Percentiles rank a stretch among this genome's conserved stretches.
Conservation (phyloP, 2,113 vertebrate genomes). For the Struthio camelus region DNA sequence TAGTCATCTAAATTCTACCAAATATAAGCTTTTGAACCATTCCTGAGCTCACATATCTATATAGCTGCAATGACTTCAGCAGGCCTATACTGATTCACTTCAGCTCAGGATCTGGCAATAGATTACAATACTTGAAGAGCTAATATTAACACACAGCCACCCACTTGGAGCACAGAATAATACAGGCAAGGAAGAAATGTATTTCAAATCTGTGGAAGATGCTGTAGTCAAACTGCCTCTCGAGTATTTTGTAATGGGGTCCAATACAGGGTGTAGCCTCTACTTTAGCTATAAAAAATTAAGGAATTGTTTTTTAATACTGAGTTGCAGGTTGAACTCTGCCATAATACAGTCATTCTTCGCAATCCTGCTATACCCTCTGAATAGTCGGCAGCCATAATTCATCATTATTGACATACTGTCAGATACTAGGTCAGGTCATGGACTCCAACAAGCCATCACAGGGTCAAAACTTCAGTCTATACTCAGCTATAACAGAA, state of each 20-base stretch:
- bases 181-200: background rate
- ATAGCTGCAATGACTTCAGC: background rate
- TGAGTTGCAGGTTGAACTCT: background rate
- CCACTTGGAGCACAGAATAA: background rate
- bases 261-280: background rate
- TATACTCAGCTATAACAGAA: constrained; percentile 3
- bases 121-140: background rate
- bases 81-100: background rate
- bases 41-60: background rate
- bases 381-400: background rate
- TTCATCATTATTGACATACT: background rate
- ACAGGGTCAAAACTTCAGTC: background rate
- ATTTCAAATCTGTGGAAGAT: background rate
- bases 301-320: background rate
- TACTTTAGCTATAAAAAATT: background rate
- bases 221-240: background rate
- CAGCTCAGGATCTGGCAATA: background rate
- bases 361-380: background rate
- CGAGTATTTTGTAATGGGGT: background rate
- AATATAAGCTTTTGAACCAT: background rate
- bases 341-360: background rate
- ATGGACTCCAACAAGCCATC: constrained; percentile 1
- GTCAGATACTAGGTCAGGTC: constrained; percentile 26
- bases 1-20: background rate
- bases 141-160: background rate